Evolutionary conservation across 2,888 invertebrate genomes (phyloP), one percentile per base, ranked within the genome.

Genomic region (Pegoplata infirma): DNA sequence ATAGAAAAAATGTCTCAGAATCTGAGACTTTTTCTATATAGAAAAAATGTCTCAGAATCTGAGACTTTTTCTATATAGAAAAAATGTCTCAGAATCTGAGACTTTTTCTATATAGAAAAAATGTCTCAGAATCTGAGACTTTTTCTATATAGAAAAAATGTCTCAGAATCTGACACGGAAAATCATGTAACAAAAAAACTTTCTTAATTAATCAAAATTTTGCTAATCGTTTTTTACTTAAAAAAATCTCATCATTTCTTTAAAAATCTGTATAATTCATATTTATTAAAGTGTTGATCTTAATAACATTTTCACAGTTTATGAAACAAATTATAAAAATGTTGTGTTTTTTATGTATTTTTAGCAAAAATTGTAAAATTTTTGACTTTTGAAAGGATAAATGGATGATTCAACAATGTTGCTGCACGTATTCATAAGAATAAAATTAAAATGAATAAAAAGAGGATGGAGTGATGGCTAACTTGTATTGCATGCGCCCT

Each of bases 401-500:
- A 58, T 56, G 56, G 19, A 59, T 49, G 44, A 67, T 47, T 67
- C 28, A 51, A 56, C 49, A 56, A 56, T 68, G 55, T 55, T 53
- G 46, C 51, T n/a, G n/a, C n/a, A n/a, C n/a, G n/a, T n/a, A 17
- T 6, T 10, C 12, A 53, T 14, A 10, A 19, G 28, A n/a, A 8
- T 10, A 36, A 44, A 21, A 44, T 14, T 12, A n/a, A 55, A 53
- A 63, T 36, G 19, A 25, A 67, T 53, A 58, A 61, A n/a, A n/a
- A 51, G 56, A 5, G 32, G 21, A 40, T 40, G 16, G 17, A 61
- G 0, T 6, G 23, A 59, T 46, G 23, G 12, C 21, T 59, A 23
- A 17, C 6, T 25, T 6, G 25, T n/a, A n/a, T 59, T 75, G 75
- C 68, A 58, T 75, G 80, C 82, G 84, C 83, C 84, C 86, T 87